A percentile compares a stretch with the other conserved stretches of the same genome.
These are phyloP conservation scores for Cephus nigrinus DNA, from an alignment of 2,888 invertebrate genomes.

Conservation along the genomic window DNA sequence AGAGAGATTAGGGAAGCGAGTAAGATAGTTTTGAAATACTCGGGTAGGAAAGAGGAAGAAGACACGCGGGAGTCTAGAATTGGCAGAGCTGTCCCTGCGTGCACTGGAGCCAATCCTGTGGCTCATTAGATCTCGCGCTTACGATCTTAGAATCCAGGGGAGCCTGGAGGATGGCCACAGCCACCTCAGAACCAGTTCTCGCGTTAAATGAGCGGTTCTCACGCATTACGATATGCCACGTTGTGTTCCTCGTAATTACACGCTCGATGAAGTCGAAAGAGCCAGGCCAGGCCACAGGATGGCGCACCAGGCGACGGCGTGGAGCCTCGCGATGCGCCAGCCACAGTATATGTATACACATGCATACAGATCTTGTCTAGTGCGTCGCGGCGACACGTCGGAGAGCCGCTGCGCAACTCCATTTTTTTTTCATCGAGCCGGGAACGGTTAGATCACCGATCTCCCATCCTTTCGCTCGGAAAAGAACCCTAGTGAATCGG, in stretches of 20 bases:
- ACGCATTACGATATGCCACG: constrained; percentile 41
- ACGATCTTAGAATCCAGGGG: constrained; percentile 30
- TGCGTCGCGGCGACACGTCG: too few species aligned
- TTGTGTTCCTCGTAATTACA: constrained; percentile 37
- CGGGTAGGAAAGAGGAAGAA: too few species aligned
- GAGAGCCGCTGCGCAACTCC: constrained; percentile 1
- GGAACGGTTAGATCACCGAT: neutral
- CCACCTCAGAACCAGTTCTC: constrained; percentile 56
- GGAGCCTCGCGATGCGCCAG: too few species aligned
- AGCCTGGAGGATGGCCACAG: constrained; percentile 36
- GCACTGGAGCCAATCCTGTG: too few species aligned
- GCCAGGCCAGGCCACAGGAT: too few species aligned
- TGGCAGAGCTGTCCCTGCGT: too few species aligned
- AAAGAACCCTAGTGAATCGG: neutral
- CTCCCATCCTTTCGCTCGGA: neutral
- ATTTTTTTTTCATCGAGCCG: neutral
- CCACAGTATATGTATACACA: too few species aligned
- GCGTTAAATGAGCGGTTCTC: constrained; percentile 58
- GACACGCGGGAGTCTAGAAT: too few species aligned
- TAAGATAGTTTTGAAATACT: too few species aligned
- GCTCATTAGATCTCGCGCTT: constrained; percentile 24
- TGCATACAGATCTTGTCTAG: too few species aligned
- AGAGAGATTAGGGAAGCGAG: neutral
- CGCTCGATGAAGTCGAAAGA: neutral
- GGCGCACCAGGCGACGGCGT: too few species aligned